Evolutionary conservation across 2,797 vertebrate genomes (phyloP).

Genomic region (Euthynnus affinis): DNA sequence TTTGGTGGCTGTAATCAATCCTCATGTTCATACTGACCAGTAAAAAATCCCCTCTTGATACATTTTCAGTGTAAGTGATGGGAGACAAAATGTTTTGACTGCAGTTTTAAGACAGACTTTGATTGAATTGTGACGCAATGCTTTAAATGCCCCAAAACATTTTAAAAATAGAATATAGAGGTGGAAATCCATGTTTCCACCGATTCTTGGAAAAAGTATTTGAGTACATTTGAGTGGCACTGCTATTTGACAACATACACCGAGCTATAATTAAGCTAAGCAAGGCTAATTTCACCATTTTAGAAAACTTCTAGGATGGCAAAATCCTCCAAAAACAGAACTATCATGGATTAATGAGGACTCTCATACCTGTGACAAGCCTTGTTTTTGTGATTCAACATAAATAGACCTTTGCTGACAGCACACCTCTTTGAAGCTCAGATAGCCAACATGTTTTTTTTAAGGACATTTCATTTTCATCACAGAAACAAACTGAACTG

Average conservation of each 20-base stretch:
- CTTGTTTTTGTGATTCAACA: conserved; percentile 12
- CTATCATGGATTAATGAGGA: no score
- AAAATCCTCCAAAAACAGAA: neutral
- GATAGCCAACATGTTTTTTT: conserved; percentile 1
- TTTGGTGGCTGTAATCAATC: no score
- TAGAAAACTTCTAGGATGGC: neutral
- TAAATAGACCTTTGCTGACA: conserved; percentile 32
- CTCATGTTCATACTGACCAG: no score
- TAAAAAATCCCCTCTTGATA: no score
- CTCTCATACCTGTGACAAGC: neutral
- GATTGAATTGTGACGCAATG: no score
- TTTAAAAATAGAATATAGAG: no score
- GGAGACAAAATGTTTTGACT: no score
- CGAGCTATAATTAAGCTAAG: neutral
- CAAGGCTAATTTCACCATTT: neutral
- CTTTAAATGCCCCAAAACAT: neutral
- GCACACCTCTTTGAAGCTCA: conserved; percentile 6
- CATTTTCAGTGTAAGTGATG: no score
- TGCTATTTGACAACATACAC: neutral
- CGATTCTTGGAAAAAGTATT: conserved; percentile 1
- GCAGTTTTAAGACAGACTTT: no score
- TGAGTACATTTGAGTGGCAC: neutral
- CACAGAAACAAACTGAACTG: conserved; percentile 51
- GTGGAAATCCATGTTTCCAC: neutral
- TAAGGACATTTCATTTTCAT: conserved; percentile 39